phyloP scores from a whole-genome alignment of 2,888 invertebrate species.

The Mylabris sibirica region DNA sequence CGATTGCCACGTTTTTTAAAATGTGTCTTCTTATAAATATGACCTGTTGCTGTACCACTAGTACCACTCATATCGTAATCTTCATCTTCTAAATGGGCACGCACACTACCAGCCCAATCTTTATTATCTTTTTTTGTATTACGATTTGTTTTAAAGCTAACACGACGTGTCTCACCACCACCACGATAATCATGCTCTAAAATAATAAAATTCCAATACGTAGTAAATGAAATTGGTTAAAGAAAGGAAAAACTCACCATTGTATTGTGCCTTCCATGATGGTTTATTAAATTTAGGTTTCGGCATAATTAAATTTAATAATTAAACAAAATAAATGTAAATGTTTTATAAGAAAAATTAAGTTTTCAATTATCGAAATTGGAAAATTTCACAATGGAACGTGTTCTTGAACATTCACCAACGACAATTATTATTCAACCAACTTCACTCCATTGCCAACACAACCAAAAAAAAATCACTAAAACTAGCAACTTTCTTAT shows the following conservation, averaged over 20 bases:
- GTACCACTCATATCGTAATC: conserved; percentile 70
- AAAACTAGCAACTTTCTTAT: too few relatives aligned
- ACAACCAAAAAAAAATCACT: neutral
- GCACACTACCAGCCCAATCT: conserved; percentile 62
- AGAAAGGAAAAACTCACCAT: too few relatives aligned
- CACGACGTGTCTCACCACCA: conserved; percentile 56
- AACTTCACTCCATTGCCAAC: neutral
- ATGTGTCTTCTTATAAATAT: conserved; percentile 20
- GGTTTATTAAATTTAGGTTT: conserved; percentile 27
- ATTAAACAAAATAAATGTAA: neutral
- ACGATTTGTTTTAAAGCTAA: conserved; percentile 65
- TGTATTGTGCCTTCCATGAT: conserved; percentile 30
- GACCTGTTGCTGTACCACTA: conserved; percentile 36
- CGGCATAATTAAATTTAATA: conserved; percentile 13
- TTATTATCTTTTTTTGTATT: conserved; percentile 53
- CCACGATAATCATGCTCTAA: conserved; percentile 29
- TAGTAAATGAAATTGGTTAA: too few relatives aligned
- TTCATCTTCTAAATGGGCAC: conserved; percentile 66
- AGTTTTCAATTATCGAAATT: neutral
- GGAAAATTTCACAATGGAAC: neutral
- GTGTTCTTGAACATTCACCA: neutral
- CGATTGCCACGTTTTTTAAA: conserved; percentile 57
- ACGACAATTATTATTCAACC: neutral
- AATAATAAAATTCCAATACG: neutral
- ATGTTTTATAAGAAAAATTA: neutral